phyloP scores from a whole-genome alignment of 2,797 vertebrate genomes.

The Garrulus glandarius region DNA sequence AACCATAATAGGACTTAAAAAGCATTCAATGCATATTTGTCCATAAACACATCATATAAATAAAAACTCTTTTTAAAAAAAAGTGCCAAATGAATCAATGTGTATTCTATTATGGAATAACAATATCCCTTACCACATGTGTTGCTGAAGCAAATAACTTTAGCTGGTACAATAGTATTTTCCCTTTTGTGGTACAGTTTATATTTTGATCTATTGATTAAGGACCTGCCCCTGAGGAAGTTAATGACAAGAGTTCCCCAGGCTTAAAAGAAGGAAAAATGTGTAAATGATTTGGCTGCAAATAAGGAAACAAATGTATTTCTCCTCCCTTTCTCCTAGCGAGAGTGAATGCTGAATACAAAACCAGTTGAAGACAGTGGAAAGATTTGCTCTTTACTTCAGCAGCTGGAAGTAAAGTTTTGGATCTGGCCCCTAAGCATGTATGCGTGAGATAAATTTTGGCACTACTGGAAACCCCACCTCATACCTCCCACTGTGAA shows the following conservation, averaged over 20 bases:
- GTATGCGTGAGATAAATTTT: slow-evolving; percentile 51
- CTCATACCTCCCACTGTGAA: slow-evolving; percentile 79
- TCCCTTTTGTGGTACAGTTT: slow-evolving; percentile 58
- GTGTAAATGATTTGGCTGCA: not conserved
- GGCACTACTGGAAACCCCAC: slow-evolving; percentile 64
- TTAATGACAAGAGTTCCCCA: not conserved
- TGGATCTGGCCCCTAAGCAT: not conserved
- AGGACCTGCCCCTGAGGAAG: slow-evolving; percentile 31
- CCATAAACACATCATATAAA: slow-evolving; percentile 74
- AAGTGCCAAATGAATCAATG: slow-evolving; percentile 70
- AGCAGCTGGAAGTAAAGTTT: not conserved
- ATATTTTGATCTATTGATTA: slow-evolving; percentile 45
- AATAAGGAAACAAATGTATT: slow-evolving; percentile 34
- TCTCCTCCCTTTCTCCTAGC: not conserved
- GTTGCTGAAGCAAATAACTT: slow-evolving; percentile 46
- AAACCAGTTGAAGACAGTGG: not conserved
- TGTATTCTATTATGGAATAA: slow-evolving; percentile 70
- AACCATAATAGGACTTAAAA: slow-evolving; percentile 67
- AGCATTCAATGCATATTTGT: slow-evolving; percentile 70
- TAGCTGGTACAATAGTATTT: slow-evolving; percentile 62
- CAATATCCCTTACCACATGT: slow-evolving; percentile 65
- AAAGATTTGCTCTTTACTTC: slow-evolving; percentile 37
- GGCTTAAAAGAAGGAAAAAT: slow-evolving; percentile 32
- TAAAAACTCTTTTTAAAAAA: slow-evolving; percentile 58
- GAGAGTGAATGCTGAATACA: not conserved